Conservation (phyloP, 2,113 vertebrate genomes). For the zebrafish (Danio rerio) region DNA sequence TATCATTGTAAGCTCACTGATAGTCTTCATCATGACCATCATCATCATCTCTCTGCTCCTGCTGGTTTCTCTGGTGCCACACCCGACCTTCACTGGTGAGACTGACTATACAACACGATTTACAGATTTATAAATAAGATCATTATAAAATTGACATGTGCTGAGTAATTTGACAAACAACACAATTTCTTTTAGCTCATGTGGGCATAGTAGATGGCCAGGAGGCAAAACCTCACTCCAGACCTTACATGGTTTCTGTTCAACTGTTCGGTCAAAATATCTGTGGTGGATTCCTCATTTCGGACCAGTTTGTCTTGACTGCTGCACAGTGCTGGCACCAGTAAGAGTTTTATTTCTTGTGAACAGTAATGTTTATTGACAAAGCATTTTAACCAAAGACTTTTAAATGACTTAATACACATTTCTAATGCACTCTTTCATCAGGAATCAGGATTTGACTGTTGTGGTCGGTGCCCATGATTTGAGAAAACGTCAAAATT, state of each 20-base stretch:
- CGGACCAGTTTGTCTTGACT: conserved; percentile 47
- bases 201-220: conserved; percentile 15
- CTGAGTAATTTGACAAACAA: too few relatives aligned
- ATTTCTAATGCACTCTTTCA: neutral
- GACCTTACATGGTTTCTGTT: conserved; percentile 54
- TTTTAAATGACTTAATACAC: neutral
- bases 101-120: too few relatives aligned
- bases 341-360: neutral
- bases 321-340: neutral
- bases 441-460: neutral
- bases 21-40: neutral
- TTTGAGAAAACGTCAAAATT: neutral
- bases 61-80: conserved; percentile 11
- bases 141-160: too few relatives aligned
- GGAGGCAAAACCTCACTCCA: conserved; percentile 42
- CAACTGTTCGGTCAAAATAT: neutral
- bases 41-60: neutral
- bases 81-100: conserved; percentile 12
- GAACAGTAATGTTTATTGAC: neutral
- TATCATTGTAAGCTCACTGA: neutral
- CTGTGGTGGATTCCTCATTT: conserved; percentile 53
- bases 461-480: conserved; percentile 16
- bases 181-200: conserved; percentile 30
- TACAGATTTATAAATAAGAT: too few relatives aligned
- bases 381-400: too few relatives aligned